A percentile compares a stretch with the other conserved stretches of the same genome.
These are phyloP conservation scores for Triplophysa rosa DNA, from an alignment of 2,113 vertebrate genomes.

Conservation along the genomic window DNA sequence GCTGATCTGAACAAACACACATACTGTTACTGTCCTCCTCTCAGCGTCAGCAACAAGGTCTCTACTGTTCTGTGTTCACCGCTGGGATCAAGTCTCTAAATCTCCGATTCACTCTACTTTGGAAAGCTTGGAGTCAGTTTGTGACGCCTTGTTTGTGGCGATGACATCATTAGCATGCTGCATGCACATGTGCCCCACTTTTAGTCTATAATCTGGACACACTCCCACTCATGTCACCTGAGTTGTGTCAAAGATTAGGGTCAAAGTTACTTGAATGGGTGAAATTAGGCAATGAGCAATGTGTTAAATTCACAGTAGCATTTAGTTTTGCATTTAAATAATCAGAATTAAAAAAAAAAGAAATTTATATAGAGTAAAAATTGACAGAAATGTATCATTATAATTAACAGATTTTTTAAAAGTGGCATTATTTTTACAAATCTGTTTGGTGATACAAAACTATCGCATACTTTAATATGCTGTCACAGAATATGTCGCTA, in stretches of 20 bases:
- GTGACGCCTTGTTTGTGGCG: neutral
- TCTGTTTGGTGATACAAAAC: neutral
- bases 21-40: slow-evolving; percentile 11
- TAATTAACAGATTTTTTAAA: no score
- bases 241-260: slow-evolving; percentile 9
- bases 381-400: no score
- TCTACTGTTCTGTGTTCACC: slow-evolving; percentile 15
- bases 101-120: neutral
- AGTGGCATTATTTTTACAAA: neutral
- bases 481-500: neutral
- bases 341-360: no score
- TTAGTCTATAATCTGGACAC: slow-evolving; percentile 16
- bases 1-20: slow-evolving; percentile 15
- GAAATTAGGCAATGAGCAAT: neutral
- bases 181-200: slow-evolving; percentile 23
- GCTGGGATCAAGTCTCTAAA: neutral
- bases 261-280: neutral
- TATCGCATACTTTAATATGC: neutral
- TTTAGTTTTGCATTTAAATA: no score
- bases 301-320: no score
- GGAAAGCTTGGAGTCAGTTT: neutral
- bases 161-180: slow-evolving; percentile 15
- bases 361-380: no score
- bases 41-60: slow-evolving; percentile 25
- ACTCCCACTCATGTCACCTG: neutral